Percentiles rank a stretch among this genome's conserved stretches.
These are phyloP conservation scores for Mastigias papua DNA, from an alignment of 30 jellyfish, hydroid and myxozoan genomes.

Conservation along the genomic window DNA sequence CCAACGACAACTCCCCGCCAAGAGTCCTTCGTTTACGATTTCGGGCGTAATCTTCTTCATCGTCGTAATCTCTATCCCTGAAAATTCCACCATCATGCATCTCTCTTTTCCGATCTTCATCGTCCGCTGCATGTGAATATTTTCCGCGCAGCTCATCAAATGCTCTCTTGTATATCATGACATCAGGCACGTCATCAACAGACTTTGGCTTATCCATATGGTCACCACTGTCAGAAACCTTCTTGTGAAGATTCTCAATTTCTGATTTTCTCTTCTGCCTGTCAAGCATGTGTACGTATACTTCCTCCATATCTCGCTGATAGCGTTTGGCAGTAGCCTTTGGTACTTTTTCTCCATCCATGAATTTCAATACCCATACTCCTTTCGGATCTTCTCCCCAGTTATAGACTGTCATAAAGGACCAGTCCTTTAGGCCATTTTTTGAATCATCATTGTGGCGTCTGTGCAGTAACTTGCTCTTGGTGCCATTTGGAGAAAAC, in stretches of 20 bases:
- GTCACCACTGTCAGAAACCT: conserved; percentile 33
- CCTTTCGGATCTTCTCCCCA: conserved; percentile 99
- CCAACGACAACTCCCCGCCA: conserved; percentile 34
- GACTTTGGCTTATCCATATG: neutral
- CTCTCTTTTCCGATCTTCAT: conserved; percentile 31
- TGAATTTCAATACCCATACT: conserved; percentile 89
- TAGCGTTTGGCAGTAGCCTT: neutral
- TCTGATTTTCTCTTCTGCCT: conserved; percentile 69
- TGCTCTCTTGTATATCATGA: conserved; percentile 58
- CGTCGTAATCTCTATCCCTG: conserved; percentile 64
- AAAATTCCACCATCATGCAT: conserved; percentile 5
- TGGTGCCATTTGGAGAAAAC: conserved; percentile 88
- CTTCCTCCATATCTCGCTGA: conserved; percentile 91
- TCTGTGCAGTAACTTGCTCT: conserved; percentile 85
- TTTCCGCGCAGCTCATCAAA: conserved; percentile 52
- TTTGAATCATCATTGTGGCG: conserved; percentile 83
- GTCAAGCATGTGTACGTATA: conserved; percentile 85
- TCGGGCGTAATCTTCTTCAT: conserved; percentile 46
- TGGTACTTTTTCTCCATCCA: conserved; percentile 48
- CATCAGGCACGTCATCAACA: conserved; percentile 30
- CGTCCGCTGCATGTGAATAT: neutral
- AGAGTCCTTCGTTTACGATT: conserved; percentile 34
- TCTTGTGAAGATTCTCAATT: conserved; percentile 34
- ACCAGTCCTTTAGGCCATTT: conserved; percentile 95
- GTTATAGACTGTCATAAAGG: conserved; percentile 96